Percentiles rank a stretch among this genome's conserved stretches.
These are phyloP conservation scores for Cyrtodaria siliqua DNA, from an alignment of 2,888 invertebrate species.

Conservation along the genomic window DNA sequence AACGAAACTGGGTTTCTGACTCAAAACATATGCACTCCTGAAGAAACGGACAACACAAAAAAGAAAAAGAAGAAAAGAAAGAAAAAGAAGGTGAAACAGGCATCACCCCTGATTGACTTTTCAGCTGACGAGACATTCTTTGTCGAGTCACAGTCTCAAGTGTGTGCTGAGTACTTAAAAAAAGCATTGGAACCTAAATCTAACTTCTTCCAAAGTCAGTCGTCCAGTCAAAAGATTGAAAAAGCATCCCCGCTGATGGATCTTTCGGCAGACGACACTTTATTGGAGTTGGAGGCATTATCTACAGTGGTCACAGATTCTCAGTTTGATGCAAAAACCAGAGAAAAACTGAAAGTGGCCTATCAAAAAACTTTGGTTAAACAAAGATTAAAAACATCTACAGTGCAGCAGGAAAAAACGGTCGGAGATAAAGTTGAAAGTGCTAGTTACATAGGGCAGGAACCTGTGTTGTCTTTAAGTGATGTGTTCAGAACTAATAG, in stretches of 20 bases:
- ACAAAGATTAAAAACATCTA: background rate
- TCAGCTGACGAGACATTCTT: conserved; percentile 34
- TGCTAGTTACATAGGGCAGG: no score
- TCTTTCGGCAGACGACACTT: conserved; percentile 55
- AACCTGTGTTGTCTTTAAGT: no score
- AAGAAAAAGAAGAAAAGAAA: conserved; percentile 43
- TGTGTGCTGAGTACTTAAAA: conserved; percentile 38
- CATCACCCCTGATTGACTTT: conserved; percentile 40
- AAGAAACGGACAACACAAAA: background rate
- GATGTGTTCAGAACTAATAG: no score
- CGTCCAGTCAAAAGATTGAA: conserved; percentile 12
- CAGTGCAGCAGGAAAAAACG: no score
- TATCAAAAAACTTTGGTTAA: conserved; percentile 8
- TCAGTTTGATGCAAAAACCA: conserved; percentile 15
- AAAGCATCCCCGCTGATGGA: conserved; percentile 58
- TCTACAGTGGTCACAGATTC: conserved; percentile 21
- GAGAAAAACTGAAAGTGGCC: conserved; percentile 15
- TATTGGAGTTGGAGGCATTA: conserved; percentile 48
- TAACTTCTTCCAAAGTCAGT: background rate
- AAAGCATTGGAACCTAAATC: conserved; percentile 37
- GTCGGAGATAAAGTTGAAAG: background rate
- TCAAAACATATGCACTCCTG: background rate
- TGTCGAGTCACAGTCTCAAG: conserved; percentile 21
- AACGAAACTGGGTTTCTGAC: no score
- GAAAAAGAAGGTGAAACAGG: conserved; percentile 55